Evolutionary conservation across 1,140 invertebrate species (phyloP).

Genomic region (Antheraea pernyi): DNA sequence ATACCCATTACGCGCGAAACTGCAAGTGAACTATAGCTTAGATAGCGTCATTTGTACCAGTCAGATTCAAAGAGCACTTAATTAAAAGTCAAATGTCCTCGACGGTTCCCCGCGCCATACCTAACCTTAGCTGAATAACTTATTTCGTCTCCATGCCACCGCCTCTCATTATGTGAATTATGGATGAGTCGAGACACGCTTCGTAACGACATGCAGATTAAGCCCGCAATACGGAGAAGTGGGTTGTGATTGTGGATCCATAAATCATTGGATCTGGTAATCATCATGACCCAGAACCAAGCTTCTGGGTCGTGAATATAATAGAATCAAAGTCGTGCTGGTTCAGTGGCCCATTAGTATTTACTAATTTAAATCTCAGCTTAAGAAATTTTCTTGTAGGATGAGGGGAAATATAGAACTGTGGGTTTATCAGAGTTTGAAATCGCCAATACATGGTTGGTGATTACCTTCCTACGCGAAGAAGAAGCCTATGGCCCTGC

Average conservation of each 20-base stretch:
- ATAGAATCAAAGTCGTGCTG: too few species aligned
- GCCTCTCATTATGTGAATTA: constrained; percentile 69
- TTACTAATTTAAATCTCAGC: too few species aligned
- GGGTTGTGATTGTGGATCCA: constrained; percentile 4
- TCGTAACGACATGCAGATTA: constrained; percentile 68
- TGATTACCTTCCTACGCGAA: too few species aligned
- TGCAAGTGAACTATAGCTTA: not conserved
- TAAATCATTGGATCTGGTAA: constrained; percentile 30
- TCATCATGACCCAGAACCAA: constrained; percentile 3
- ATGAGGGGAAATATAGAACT: too few species aligned
- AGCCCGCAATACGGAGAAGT: constrained; percentile 36
- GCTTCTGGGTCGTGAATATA: not conserved
- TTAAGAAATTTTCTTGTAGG: too few species aligned
- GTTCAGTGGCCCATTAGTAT: too few species aligned
- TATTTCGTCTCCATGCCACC: constrained; percentile 29
- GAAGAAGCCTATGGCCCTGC: too few species aligned
- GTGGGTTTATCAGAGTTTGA: too few species aligned
- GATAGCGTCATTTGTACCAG: constrained; percentile 1
- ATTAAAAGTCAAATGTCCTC: constrained; percentile 14
- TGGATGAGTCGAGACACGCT: constrained; percentile 60
- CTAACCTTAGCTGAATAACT: constrained; percentile 22
- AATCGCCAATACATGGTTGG: too few species aligned
- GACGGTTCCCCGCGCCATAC: not conserved
- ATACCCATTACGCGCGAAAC: not conserved
- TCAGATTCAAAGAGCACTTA: constrained; percentile 16